Conservation (phyloP, 1,140 invertebrate genomes). For the Pogonomyrmex californicus region DNA sequence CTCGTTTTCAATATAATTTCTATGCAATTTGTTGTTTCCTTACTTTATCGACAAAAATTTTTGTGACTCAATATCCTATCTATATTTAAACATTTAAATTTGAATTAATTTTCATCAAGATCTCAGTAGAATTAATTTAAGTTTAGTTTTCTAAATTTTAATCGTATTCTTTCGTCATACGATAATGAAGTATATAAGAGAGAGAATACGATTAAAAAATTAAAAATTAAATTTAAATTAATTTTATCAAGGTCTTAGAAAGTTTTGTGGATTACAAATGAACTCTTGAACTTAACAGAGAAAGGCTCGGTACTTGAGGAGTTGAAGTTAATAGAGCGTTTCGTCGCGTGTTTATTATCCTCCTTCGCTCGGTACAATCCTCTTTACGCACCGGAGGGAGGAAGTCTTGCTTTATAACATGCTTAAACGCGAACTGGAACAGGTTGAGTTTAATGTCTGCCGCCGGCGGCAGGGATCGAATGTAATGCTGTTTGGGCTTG, state of each 20-base stretch:
- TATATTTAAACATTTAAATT: neutral
- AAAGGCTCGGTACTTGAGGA: too few species aligned
- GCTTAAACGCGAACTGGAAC: constrained; percentile 70
- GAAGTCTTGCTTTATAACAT: constrained; percentile 66
- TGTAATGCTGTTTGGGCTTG: constrained; percentile 78
- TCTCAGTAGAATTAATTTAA: neutral
- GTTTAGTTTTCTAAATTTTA: neutral
- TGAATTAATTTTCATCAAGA: neutral
- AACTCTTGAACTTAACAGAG: too few species aligned
- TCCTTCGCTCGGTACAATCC: constrained; percentile 12
- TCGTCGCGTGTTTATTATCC: constrained; percentile 33
- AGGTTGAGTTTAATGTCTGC: constrained; percentile 76
- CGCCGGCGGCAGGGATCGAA: constrained; percentile 73
- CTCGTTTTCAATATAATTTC: constrained; percentile 1
- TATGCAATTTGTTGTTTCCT: neutral
- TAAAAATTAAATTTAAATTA: too few species aligned
- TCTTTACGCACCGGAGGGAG: neutral
- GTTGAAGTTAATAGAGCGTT: constrained; percentile 11
- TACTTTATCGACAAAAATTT: neutral
- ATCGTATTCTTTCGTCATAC: too few species aligned
- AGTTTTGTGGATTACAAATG: too few species aligned
- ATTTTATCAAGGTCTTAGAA: too few species aligned
- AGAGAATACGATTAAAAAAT: too few species aligned
- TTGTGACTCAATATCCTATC: neutral
- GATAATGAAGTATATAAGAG: too few species aligned